Base-by-base conservation (phyloP, 2,888 invertebrate genomes). In the Napeogenes inachia region DNA sequence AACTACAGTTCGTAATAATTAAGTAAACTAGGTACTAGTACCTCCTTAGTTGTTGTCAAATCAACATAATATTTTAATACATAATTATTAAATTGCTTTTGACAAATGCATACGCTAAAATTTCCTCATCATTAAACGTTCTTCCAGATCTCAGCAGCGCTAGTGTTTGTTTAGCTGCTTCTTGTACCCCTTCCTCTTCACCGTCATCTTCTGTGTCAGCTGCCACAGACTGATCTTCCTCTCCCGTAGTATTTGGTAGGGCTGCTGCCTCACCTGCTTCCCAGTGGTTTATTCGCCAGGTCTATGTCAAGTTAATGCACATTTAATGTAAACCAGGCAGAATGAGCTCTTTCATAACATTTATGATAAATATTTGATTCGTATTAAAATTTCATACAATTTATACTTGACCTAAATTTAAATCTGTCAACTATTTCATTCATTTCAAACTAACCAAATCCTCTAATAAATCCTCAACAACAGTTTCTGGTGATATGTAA, bases 401-500 rank as follows among this genome's bases (percentile, higher is more conserved):
- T 21, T 54, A 54, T 59, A 54, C 38, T 47, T 54, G 53, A 3
- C n/a, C 21, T 54, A 42, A 42, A 8, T 10, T 10, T 1, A 42
- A 42, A 10, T 42, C 5, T 8, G 4, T 35, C 35, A 5, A 35
- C 35, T 6, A 6, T 35, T 35, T 5, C 1, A 6, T 5, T 4
- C 3, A 10, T 42, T 42, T 50, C 30, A 32, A 13, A 58, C 83
- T 85, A 77, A 93, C 93, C 87, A 94, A 83, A 70, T 92, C 89
- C 13, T 91, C 79, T 33, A 92, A 73, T 10, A 91, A 85, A 69
- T 93, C 91, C 63, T 91, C 81, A 59, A 91, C 89, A 65, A 93
- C 84, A 0, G 88, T 90, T 65, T 92, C 88, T 2, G 91, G 88
- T 2, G 91, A 91, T 55, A 94, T 76, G 70, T 93, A 93, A 54